Evolutionary conservation across 1,140 invertebrate genomes (phyloP).

Genomic region (Aphaenogaster ashmeadi): DNA sequence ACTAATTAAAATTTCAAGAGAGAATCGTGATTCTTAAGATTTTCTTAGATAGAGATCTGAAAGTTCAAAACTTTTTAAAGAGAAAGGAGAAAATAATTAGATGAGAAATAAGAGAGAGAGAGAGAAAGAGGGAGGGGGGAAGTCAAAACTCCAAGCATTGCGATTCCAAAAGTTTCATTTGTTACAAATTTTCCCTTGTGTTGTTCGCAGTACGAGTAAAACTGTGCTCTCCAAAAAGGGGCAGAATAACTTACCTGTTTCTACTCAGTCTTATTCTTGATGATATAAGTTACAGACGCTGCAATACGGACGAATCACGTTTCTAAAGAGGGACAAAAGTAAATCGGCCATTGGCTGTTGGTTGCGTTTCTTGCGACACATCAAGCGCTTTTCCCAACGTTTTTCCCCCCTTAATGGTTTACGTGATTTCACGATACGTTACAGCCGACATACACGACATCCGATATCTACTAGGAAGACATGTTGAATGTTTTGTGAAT

Average conservation of each 20-base stretch:
- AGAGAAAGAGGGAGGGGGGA: too few relatives aligned
- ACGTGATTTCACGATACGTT: not conserved
- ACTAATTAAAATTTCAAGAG: constrained; percentile 19
- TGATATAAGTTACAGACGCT: constrained; percentile 13
- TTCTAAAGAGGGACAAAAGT: constrained; percentile 9
- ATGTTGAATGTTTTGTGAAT: constrained; percentile 30
- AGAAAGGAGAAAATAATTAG: constrained; percentile 17
- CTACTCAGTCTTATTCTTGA: not conserved
- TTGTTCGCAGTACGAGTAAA: not conserved
- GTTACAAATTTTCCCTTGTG: constrained; percentile 6
- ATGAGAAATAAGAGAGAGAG: not conserved
- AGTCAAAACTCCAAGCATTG: not conserved
- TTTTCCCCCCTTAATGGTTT: constrained; percentile 16
- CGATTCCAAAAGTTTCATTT: not conserved
- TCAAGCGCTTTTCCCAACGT: not conserved
- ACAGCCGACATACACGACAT: not conserved
- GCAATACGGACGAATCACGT: not conserved
- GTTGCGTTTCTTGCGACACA: not conserved
- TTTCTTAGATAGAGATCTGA: not conserved
- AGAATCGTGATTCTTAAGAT: not conserved
- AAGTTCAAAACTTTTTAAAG: constrained; percentile 1
- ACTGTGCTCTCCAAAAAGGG: not conserved
- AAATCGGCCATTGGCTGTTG: not conserved
- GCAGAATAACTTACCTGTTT: constrained; percentile 5
- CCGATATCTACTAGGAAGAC: constrained; percentile 2